Evolutionary conservation across 2,888 invertebrate genomes (phyloP), one percentile per base, ranked within the genome.

Genomic region (Campaea margaritaria): DNA sequence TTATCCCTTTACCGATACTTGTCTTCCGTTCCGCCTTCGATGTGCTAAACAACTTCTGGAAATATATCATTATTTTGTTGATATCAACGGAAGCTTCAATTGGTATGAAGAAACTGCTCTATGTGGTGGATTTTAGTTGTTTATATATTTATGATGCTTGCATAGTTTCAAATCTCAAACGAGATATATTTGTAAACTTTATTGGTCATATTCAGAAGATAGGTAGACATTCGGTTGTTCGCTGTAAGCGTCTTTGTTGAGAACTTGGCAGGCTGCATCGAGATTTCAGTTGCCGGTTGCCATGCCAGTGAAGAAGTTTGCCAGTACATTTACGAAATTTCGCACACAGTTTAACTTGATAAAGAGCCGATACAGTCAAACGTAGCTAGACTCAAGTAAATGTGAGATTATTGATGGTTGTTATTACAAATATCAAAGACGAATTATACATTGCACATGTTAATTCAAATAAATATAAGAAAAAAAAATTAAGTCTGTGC

Each of bases 1-100:
- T 87, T 87, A 87, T 83, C 79, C 81, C 73, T 79, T 81, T 76
- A 72, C 74, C 79, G 74, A 85, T 83, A 81, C 73, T 81, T 74
- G 71, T 67, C 74, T 79, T 75, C 68, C 74, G 72, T 66, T 73
- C 67, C 16, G 52, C 51, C 34, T 47, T 44, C 45, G 66, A 74
- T 73, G 68, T 62, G 49, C 56, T 64, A 47, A 43, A 52, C 41
- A 3, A 38, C 12, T 58, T 51, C 27, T 58, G 28, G 11, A 14
- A 38, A 39, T 49, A 38, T 38, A 21, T 27, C 27, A 12, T 57
- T 50, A 45, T 50, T 31, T 15, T 42, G 39, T 50, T 39, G 14
- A 39, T n/a, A 27, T 38, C 21, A 13, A 13, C 8, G 38, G 27
- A 38, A 36, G n/a, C 12, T 36, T 10, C 10, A 15, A 48, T 21